Conservation (phyloP, 1,140 invertebrate species). For the Andrena cerasifolii region DNA sequence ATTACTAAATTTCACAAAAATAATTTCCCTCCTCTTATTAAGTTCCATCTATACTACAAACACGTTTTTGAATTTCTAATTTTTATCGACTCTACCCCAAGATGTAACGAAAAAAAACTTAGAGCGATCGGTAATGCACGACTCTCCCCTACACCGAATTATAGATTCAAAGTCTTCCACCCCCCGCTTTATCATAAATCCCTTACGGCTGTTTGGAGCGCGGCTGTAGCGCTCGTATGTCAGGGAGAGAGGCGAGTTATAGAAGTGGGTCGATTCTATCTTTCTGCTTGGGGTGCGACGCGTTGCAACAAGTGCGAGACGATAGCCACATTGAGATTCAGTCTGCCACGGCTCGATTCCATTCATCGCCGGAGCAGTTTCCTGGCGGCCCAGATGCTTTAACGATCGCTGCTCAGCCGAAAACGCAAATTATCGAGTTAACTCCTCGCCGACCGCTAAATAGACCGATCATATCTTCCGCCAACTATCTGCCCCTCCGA, state of each 20-base stretch:
- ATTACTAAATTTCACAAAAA: too few relatives aligned
- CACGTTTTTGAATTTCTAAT: too few relatives aligned
- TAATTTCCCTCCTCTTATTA: too few relatives aligned
- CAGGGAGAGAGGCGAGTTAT: conserved; percentile 69
- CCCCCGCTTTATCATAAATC: conserved; percentile 62
- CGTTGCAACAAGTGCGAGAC: conserved; percentile 69
- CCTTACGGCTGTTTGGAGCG: conserved; percentile 59
- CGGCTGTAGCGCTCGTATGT: conserved; percentile 55
- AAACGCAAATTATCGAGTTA: conserved; percentile 70
- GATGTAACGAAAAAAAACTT: too few relatives aligned
- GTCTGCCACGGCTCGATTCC: conserved; percentile 65
- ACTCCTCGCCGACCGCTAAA: conserved; percentile 45
- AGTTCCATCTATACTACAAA: too few relatives aligned
- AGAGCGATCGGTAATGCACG: too few relatives aligned
- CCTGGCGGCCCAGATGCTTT: conserved; percentile 58
- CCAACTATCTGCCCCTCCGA: conserved; percentile 43
- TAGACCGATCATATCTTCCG: conserved; percentile 47
- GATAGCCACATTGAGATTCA: conserved; percentile 66
- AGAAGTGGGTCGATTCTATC: conserved; percentile 71
- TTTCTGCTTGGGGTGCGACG: conserved; percentile 68
- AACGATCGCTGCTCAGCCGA: conserved; percentile 65
- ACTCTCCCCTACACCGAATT: too few relatives aligned
- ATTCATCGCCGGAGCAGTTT: conserved; percentile 68
- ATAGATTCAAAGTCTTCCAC: too few relatives aligned
- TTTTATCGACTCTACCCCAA: too few relatives aligned